Base-by-base conservation (phyloP, 2,888 invertebrate genomes). In the Willowsia nigromaculata region DNA sequence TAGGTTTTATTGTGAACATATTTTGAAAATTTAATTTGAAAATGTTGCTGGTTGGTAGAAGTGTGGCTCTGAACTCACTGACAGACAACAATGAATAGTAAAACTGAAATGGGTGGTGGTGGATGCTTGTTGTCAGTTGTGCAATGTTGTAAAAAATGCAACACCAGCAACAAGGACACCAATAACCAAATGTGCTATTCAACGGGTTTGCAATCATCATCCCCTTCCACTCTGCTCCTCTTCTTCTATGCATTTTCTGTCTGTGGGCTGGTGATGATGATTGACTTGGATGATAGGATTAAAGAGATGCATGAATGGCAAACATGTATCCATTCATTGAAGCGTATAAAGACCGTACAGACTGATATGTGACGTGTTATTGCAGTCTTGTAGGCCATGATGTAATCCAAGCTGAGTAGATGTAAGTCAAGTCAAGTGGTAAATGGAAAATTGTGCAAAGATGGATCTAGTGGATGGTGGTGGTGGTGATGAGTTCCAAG, bases 211-310 rank as follows among this genome's bases (percentile, higher is more conserved):
- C 68, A 68, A 68, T 68, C 18, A 68, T 68, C 68, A 68, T n/a
- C 56, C 56, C 25, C 25, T 56, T 56, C 56, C 25, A 6, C 56
- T 25, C 7, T 56, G 56, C 56, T 25, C 25, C 50, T 50, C 6
- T 25, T 22, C 22, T 56, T 25, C 25, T 62, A 40, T 71, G 71
- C 43, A 71, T 71, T 71, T 30, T 40, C 40, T 71, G 40, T 40
- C 65, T 30, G 6, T 25, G 4, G 65, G 30, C 11, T 65, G 37
- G 27, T 59, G 78, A 37, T 78, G 86, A 81, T 86, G 86, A 86
- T 86, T 86, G 86, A 86, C 86, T 83, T 87, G 87, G 81, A 82
- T 88, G 88, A 88, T 88, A 40, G 88, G 82, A 88, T 82, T 88
- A 82, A 74, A 87, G 27, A 78, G 78, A 78, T 11, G 56, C 56